A percentile compares a stretch with the other conserved stretches of the same genome.
phyloP scores from a whole-genome alignment of 2,797 vertebrate species.

The Percopsis omiscomaycus region DNA sequence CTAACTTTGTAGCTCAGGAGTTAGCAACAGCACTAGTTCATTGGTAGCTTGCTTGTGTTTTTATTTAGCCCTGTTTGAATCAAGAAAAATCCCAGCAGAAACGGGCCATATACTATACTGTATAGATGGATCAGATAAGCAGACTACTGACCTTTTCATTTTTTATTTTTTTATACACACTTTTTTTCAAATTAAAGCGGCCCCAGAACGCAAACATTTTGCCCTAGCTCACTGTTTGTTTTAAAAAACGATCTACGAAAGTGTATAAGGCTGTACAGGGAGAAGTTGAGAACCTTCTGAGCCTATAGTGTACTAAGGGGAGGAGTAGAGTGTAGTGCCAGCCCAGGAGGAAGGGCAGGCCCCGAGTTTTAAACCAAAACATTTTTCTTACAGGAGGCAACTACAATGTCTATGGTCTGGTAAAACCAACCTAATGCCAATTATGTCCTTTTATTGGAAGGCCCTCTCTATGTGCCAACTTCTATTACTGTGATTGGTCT shows the following conservation, averaged over 20 bases:
- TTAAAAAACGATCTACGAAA: neutral
- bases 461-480: constrained; percentile 25
- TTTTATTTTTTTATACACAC: neutral
- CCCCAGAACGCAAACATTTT: neutral
- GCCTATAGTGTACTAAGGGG: no score
- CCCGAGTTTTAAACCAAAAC: no score
- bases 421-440: constrained; percentile 2
- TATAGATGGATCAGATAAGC: no score
- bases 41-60: constrained; percentile 31
- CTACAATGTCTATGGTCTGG: neutral
- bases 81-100: neutral
- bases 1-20: constrained; percentile 33
- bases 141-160: neutral
- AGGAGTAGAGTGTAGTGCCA: constrained; percentile 15
- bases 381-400: no score
- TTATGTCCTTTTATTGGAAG: constrained; percentile 10
- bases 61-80: constrained; percentile 32
- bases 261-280: no score
- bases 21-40: constrained; percentile 37
- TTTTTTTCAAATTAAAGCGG: neutral
- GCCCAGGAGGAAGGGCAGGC: neutral
- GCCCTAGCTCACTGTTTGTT: neutral
- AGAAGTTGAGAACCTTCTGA: no score
- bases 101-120: neutral
- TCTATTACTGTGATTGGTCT: constrained; percentile 34